Evolutionary conservation across 2,797 vertebrate genomes (phyloP).

Genomic region (Rhabdophis nuchalis): DNA sequence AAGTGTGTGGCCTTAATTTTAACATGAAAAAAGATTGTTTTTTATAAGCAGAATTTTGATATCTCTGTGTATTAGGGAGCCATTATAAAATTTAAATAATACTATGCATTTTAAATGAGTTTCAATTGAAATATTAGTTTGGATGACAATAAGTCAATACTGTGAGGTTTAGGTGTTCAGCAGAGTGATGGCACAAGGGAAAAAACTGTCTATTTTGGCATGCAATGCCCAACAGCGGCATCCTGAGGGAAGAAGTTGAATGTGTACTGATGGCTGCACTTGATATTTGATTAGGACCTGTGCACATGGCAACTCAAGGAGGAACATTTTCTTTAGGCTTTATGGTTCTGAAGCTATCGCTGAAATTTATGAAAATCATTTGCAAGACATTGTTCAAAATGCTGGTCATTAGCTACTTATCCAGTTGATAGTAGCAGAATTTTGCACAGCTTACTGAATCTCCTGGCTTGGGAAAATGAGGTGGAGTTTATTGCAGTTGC

Average conservation of each 20-base stretch:
- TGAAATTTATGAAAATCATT: not conserved
- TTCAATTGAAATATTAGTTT: not conserved
- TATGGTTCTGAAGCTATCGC: not conserved
- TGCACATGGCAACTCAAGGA: not conserved
- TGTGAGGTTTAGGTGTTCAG: not conserved
- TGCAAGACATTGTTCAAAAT: not conserved
- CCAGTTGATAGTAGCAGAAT: not conserved
- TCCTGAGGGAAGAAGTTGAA: not conserved
- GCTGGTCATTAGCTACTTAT: not conserved
- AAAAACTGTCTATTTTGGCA: not conserved
- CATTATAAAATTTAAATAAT: not conserved
- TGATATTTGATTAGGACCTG: no score
- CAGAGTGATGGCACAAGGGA: not conserved
- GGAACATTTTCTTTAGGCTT: not conserved
- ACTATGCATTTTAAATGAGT: not conserved
- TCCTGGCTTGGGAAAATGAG: not conserved
- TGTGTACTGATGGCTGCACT: no score
- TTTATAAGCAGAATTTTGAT: not conserved
- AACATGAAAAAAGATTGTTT: not conserved
- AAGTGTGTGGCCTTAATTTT: not conserved
- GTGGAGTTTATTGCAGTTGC: not conserved
- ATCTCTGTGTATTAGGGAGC: not conserved
- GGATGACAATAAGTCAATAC: not conserved
- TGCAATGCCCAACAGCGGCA: not conserved
- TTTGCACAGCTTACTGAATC: not conserved